A percentile compares a stretch with the other conserved stretches of the same genome.
Conservation (phyloP, 2,113 vertebrate species). For the Petrocephalus microphthalmus region DNA sequence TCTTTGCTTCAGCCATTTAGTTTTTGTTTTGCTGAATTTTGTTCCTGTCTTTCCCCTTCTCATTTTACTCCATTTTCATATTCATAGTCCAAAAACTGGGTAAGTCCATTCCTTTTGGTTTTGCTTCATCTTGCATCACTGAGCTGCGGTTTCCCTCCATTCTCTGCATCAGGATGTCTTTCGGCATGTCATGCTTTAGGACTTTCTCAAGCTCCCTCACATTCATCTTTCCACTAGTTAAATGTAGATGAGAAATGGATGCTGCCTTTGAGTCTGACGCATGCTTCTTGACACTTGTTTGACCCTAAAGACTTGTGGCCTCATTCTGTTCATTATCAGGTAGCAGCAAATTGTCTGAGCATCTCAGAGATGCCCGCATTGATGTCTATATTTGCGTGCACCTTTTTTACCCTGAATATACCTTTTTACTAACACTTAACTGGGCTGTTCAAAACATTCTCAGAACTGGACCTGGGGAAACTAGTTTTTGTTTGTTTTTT, state of each 20-base stretch:
- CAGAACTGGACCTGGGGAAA: background rate
- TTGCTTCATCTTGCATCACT: conserved; percentile 36
- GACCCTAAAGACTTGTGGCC: background rate
- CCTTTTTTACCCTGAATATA: background rate
- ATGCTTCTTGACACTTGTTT: background rate
- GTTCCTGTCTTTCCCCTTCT: conserved; percentile 34
- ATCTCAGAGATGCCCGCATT: background rate
- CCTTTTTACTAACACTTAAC: conserved; percentile 2
- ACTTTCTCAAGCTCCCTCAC: conserved; percentile 23
- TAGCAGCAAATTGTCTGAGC: background rate
- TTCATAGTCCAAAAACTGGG: conserved; percentile 78
- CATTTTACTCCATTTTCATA: conserved; percentile 53
- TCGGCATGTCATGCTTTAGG: conserved; percentile 29
- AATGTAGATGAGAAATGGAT: background rate
- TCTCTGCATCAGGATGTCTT: background rate
- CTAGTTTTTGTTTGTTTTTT: background rate
- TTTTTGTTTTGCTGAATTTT: conserved; percentile 49
- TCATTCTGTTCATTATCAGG: background rate
- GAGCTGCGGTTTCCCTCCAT: conserved; percentile 25
- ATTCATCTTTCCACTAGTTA: conserved; percentile 33
- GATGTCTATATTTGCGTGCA: background rate
- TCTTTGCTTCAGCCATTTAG: conserved; percentile 37
- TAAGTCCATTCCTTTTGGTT: conserved; percentile 65
- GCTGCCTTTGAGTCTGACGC: background rate
- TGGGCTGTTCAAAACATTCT: background rate